Evolutionary conservation across 1,140 invertebrate genomes (phyloP), one percentile per base, ranked within the genome.

Genomic region (Trichonephila clavipes): DNA sequence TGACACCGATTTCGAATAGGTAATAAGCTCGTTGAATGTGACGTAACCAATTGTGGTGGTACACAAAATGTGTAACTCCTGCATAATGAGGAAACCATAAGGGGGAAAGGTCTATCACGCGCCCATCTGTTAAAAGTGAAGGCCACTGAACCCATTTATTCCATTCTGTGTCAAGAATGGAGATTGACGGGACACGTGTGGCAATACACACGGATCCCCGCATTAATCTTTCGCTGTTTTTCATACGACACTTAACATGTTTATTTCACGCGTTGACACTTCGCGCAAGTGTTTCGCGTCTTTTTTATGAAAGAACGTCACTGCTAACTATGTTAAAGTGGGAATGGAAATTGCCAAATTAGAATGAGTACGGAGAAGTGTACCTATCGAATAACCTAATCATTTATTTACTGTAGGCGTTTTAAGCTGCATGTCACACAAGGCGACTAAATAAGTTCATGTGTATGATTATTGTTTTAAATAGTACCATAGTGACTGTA

Each of bases 61-160:
- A 61, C 12, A 58, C n/a, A 58, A 16, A 77, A 34, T 77, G 34
- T 77, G 34, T 77, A 77, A 77, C 83, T 51, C 58, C 83, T 58
- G 83, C 24, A 85, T 85, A 85, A 85, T 85, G 51, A 85, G 83
- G 44, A 61, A 85, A 58, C 83, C 83, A n/a, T 28, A 51, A 28
- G 72, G 28, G 66, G 72, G 10, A 77, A 77, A 77, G 72, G 28
- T 61, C 58, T 34, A 85, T 58, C 83, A 85, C 83, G 83, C 16
- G 83, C 83, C 83, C 83, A 85, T 85, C 83, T 85, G 83, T 85
- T 85, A 85, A 85, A 85, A 85, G 51, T 61, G 83, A 85, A 85
- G 83, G 83, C 83, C 83, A 85, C 83, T 85, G 83, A 85, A 85
- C 83, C 83, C 58, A 85, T 85, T 85, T 51, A 58, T 85, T 59